These are phyloP conservation scores for Vespertilio murinus DNA, from an alignment of 2,797 vertebrate genomes.

Conservation along the genomic window DNA sequence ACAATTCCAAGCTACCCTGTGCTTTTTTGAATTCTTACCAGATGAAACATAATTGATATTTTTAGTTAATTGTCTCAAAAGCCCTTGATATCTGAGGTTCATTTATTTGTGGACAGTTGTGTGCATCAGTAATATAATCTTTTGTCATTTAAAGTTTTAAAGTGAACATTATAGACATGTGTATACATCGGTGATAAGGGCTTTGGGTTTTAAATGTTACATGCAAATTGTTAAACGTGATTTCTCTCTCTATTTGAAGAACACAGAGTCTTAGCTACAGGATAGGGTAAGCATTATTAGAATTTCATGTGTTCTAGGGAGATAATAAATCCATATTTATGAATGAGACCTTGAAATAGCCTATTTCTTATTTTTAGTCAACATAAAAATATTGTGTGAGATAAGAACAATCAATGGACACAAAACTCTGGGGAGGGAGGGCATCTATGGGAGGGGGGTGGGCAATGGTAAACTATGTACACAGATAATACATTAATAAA, in stretches of 20 bases:
- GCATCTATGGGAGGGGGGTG: too few relatives aligned
- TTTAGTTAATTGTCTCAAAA: slow-evolving; percentile 1
- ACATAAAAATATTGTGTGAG: not conserved
- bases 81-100: not conserved
- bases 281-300: not conserved
- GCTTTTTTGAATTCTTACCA: slow-evolving; percentile 18
- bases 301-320: not conserved
- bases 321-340: not conserved
- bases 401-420: too few relatives aligned
- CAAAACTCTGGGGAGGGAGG: too few relatives aligned
- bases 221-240: not conserved
- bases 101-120: not conserved
- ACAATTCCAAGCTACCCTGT: not conserved
- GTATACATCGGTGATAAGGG: not conserved
- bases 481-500: too few relatives aligned
- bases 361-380: slow-evolving; percentile 7
- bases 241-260: not conserved
- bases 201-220: not conserved
- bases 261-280: not conserved
- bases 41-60: not conserved
- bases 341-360: slow-evolving; percentile 7
- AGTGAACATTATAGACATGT: not conserved
- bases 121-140: not conserved
- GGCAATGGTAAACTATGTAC: too few relatives aligned
- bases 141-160: not conserved